Conservation (phyloP, 2,888 invertebrate species). For the Ochropleura plecta region DNA sequence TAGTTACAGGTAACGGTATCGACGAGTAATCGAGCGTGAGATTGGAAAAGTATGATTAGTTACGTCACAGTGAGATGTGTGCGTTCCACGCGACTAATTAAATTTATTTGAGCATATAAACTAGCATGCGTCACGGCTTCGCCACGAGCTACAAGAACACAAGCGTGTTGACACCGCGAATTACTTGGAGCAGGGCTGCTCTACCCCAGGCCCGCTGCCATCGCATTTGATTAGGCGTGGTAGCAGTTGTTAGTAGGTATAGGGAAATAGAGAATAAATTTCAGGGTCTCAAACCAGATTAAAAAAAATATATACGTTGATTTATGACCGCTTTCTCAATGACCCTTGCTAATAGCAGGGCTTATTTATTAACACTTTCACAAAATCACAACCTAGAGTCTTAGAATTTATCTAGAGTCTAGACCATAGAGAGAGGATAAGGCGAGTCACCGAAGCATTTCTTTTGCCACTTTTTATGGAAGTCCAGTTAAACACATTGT, state of each 20-base stretch:
- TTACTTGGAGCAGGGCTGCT: not conserved
- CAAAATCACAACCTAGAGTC: not conserved
- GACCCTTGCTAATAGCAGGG: not conserved
- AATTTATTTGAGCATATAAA: not conserved
- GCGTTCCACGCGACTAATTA: conserved; percentile 13
- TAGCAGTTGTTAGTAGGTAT: too few relatives aligned
- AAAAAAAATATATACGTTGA: too few relatives aligned
- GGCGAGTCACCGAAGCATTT: too few relatives aligned
- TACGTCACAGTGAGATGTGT: conserved; percentile 14
- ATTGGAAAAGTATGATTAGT: conserved; percentile 61
- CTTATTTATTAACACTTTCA: too few relatives aligned
- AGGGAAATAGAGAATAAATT: not conserved
- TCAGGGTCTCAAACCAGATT: not conserved
- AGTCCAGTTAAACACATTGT: too few relatives aligned
- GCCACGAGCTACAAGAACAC: not conserved
- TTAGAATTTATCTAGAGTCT: too few relatives aligned
- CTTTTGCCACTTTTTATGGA: too few relatives aligned
- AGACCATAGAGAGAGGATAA: too few relatives aligned
- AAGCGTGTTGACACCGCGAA: not conserved
- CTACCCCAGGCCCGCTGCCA: not conserved
- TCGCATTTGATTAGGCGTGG: not conserved
- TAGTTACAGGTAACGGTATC: conserved; percentile 49
- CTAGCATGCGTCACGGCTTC: not conserved
- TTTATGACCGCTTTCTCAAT: too few relatives aligned
- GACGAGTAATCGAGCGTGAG: conserved; percentile 66